Conservation (phyloP, 2,888 invertebrate species). For the Pinctada fucata region DNA sequence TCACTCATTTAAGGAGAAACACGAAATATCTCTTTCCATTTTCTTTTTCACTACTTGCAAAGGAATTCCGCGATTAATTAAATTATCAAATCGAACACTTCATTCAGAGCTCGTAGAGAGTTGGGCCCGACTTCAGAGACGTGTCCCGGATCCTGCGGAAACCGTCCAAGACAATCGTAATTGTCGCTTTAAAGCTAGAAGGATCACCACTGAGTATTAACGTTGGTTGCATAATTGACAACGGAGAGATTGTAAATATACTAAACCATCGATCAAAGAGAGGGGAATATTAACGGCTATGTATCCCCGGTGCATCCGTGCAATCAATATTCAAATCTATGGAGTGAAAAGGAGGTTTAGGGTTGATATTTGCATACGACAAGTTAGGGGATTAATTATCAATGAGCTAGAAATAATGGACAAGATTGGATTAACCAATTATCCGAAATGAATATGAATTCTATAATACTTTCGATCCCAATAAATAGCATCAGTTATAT, state of each 20-base stretch:
- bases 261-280: background rate
- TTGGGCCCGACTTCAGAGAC: background rate
- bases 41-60: too few relatives aligned
- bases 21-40: too few relatives aligned
- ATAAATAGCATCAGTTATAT: too few relatives aligned
- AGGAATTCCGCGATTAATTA: too few relatives aligned
- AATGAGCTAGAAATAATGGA: background rate
- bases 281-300: background rate
- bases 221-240: background rate
- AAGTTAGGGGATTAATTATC: background rate
- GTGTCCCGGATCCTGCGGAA: background rate
- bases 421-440: background rate
- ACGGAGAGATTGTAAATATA: background rate
- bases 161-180: background rate
- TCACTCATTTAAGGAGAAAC: too few relatives aligned
- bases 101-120: too few relatives aligned
- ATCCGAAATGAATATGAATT: too few relatives aligned
- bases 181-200: background rate
- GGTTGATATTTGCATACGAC: background rate
- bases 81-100: too few relatives aligned
- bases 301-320: background rate
- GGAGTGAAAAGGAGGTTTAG: background rate
- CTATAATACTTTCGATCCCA: too few relatives aligned
- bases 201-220: background rate
- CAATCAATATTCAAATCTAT: constrained; percentile 4